phyloP scores from a whole-genome alignment of 2,888 invertebrate species.

The Apamea anceps region DNA sequence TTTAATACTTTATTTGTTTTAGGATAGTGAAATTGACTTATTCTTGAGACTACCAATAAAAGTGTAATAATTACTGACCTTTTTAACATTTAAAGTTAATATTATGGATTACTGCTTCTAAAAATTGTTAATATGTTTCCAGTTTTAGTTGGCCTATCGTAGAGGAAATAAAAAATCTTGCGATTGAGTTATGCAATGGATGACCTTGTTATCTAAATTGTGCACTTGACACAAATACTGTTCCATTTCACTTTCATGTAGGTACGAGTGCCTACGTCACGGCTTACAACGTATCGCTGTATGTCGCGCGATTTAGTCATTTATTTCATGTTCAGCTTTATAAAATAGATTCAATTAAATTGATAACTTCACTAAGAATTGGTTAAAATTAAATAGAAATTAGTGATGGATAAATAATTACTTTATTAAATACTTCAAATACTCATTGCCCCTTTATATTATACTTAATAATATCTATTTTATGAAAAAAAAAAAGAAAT shows the following conservation, averaged over 20 bases:
- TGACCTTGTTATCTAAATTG: constrained; percentile 90
- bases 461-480: neutral
- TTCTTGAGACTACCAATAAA: neutral
- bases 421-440: neutral
- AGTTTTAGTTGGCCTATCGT: constrained; percentile 44
- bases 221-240: constrained; percentile 90
- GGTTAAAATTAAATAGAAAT: neutral
- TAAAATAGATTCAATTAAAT: constrained; percentile 9
- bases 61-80: neutral
- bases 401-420: neutral
- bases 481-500: neutral
- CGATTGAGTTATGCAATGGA: constrained; percentile 85
- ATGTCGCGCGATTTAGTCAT: constrained; percentile 67
- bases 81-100: constrained; percentile 1
- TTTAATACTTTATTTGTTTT: constrained; percentile 31
- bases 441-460: neutral
- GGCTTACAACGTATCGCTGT: constrained; percentile 75
- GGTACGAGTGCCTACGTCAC: constrained; percentile 80
- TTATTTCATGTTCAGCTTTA: constrained; percentile 30
- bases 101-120: neutral
- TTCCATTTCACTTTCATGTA: constrained; percentile 90
- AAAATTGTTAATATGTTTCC: constrained; percentile 19
- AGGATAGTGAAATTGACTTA: constrained; percentile 10
- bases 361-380: neutral
- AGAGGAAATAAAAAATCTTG: constrained; percentile 67